Evolutionary conservation across 2,113 vertebrate species (phyloP), one percentile per base, ranked within the genome.

Genomic region (Ellobius talpinus): DNA sequence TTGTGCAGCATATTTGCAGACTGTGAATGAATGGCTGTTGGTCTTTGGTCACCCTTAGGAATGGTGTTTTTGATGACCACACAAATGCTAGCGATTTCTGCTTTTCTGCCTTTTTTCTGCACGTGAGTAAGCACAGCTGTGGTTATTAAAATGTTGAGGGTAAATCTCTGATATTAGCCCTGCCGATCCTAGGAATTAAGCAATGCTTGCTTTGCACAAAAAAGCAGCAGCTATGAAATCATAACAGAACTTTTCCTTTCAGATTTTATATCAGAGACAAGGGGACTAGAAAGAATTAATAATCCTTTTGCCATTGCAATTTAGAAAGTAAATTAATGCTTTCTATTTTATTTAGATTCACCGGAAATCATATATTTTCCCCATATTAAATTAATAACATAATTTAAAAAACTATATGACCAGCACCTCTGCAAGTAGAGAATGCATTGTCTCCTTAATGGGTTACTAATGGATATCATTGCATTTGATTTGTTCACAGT

Each of bases 181-280:
- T 39, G 31, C 87, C 96, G 63, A 94, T 92, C 89, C 45, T 89
- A 92, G 61, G 89, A 91, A 97, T 95, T 91, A 93, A 95, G 52
- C 50, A 84, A 65, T 1, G 58, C 91, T 91, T 91, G n/a, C 42
- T 93, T 86, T 89, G 42, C 84, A 89, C 12, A 87, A 70, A 94
- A 94, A 95, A 76, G 66, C 87, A 94, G 89, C 91, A 95, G 87
- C 72, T 84, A 79, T 70, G 16, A 39, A 79, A 79, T 89, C 85
- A 96, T 77, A 93, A 73, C 65, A 31, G 72, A n/a, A 66, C 65
- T 94, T 94, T 5, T 87, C 82, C 84, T 90, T 74, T 84, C 45
- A 88, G n/a, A 61, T 73, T 87, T 91, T 13, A 66, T 79, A 50
- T 93, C 58, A 61, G 31, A 78, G 78, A 93, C 9, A 84, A 79